Base-by-base conservation (phyloP, 2,888 invertebrate species). In the Xestia sexstrigata region DNA sequence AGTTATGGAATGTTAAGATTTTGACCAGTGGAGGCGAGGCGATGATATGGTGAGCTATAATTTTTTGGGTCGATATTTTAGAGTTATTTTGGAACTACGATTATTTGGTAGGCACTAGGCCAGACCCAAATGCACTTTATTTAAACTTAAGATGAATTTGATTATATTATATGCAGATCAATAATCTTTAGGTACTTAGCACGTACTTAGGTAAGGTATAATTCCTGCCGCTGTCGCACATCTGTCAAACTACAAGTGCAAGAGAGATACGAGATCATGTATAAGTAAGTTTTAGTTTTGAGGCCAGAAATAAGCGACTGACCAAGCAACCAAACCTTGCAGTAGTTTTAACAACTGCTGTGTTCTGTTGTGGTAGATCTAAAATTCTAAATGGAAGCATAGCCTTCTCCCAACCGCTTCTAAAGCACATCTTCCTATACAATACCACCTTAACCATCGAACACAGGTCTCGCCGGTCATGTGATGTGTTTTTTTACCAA, bases 1-100 rank as follows among this genome's bases (percentile, higher is more conserved):
- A 89, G 85, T 84, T 89, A 84, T 83, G 88, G 86, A 86, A 89
- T 90, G 88, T 90, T 79, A 88, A 81, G 88, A 13, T 81, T 62
- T 82, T 39, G 70, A 13, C 58, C 76, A 68, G 76, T 71, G 76
- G 26, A 1, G 0, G 80, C 77, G 65, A 84, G 39, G 74, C 84
- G 26, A 66, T 63, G 65, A 78, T 87, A 69, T 79, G n/a, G 23
- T 49, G 39, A 2, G 68, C 68, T 76, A 52, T 71, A 63, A 1
- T 63, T 70, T 42, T 42, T 2, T 15, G 11, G 1, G 15, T 0
- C 0, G 17, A n/a, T 63, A 13, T 23, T 11, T 15, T 20, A 11
- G 0, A 52, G n/a, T 58, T 26, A 58, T 58, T 60, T 30, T 30
- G 26, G 0, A 17, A 30, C 15, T 1, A 8, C 26, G 15, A 17